phyloP scores from a whole-genome alignment of 1,140 invertebrate genomes.

The Drosophila busckii region DNA sequence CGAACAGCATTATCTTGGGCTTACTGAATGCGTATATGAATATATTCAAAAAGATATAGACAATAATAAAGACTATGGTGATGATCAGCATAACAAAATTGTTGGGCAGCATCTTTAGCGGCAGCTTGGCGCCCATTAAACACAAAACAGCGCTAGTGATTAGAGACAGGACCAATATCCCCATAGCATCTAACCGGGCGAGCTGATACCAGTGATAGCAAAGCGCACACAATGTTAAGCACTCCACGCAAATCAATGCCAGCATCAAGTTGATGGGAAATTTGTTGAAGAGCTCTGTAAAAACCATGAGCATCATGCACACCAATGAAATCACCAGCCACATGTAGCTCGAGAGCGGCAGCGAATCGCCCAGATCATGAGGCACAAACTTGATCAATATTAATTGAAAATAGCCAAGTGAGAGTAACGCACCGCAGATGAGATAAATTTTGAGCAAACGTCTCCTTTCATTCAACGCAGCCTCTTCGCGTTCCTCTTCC shows the following conservation, averaged over 20 bases:
- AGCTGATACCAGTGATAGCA: conserved; percentile 2
- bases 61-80: conserved; percentile 4
- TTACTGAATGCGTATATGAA: not conserved
- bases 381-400: not conserved
- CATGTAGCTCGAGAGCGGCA: conserved; percentile 8
- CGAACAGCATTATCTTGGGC: not conserved
- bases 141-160: not conserved
- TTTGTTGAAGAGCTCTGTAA: not conserved
- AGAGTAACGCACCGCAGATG: not conserved
- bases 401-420: conserved; percentile 1
- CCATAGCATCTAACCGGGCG: rapidly evolving
- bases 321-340: conserved; percentile 15
- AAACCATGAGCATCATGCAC: conserved; percentile 13
- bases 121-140: conserved; percentile 15
- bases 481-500: no score
- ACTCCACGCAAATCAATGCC: conserved; percentile 12
- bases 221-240: not conserved
- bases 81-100: not conserved
- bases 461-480: no score
- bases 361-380: not conserved
- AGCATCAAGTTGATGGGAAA: conserved; percentile 38
- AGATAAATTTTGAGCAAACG: conserved; percentile 11
- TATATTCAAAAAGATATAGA: not conserved
- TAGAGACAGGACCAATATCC: not conserved
- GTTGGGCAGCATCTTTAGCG: conserved; percentile 18